These are phyloP conservation scores for Rotaria macrura DNA, from an alignment of 2,888 invertebrate genomes.

Conservation along the genomic window DNA sequence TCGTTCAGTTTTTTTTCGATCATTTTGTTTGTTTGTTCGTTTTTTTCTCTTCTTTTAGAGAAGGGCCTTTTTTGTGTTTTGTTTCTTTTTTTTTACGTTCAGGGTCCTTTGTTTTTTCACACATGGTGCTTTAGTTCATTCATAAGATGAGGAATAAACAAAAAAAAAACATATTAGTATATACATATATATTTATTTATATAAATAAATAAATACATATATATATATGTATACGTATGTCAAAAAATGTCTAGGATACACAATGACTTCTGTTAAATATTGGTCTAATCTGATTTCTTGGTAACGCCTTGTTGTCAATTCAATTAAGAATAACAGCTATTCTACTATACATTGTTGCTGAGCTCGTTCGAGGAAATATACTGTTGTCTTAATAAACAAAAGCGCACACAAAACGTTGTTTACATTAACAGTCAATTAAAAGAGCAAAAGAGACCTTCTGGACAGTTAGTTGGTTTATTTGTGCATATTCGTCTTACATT, in stretches of 20 bases:
- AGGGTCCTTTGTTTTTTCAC: not conserved
- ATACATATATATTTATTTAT: not conserved
- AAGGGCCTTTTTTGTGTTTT: not conserved
- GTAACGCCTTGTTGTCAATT: not conserved
- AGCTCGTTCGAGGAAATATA: not conserved
- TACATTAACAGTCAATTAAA: constrained; percentile 1
- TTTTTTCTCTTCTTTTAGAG: not conserved
- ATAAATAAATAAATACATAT: not conserved
- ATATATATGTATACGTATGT: not conserved
- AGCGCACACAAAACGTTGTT: not conserved
- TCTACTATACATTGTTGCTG: not conserved
- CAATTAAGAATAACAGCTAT: not conserved
- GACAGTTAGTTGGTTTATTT: not conserved
- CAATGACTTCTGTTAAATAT: not conserved
- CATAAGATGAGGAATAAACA: constrained; percentile 15
- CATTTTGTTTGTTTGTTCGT: constrained; percentile 7
- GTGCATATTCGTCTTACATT: not conserved
- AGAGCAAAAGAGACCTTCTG: not conserved
- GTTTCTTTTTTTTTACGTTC: not conserved
- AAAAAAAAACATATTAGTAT: not conserved
- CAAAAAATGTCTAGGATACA: not conserved
- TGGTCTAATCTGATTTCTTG: not conserved
- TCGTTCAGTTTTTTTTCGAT: constrained; percentile 2
- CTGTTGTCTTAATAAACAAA: not conserved
- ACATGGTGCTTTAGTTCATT: constrained; percentile 15